Evolutionary conservation across 2,113 vertebrate genomes (phyloP).

Genomic region (cat (Felis catus)): F.catus_Fca126_mat1.0 CM031417.1:95111001-95111500

Average conservation of each 20-base stretch:
- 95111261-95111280: neutral
- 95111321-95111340: too few species aligned
- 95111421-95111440: too few species aligned
- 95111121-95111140: neutral
- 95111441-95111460: too few species aligned
- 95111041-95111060: neutral
- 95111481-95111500: too few species aligned
- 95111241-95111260: neutral
- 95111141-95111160: neutral
- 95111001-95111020: neutral
- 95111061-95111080: neutral
- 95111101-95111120: neutral
- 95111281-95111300: neutral
- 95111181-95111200: neutral
- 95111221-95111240: neutral
- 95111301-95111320: too few species aligned
- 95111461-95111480: too few species aligned
- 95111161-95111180: neutral
- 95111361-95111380: too few species aligned
- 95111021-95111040: neutral
- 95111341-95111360: too few species aligned
- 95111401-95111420: too few species aligned
- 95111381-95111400: too few species aligned
- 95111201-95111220: neutral
- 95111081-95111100: neutral